Base-by-base conservation (phyloP, 1,140 invertebrate genomes). In the Ostrea edulis region DNA sequence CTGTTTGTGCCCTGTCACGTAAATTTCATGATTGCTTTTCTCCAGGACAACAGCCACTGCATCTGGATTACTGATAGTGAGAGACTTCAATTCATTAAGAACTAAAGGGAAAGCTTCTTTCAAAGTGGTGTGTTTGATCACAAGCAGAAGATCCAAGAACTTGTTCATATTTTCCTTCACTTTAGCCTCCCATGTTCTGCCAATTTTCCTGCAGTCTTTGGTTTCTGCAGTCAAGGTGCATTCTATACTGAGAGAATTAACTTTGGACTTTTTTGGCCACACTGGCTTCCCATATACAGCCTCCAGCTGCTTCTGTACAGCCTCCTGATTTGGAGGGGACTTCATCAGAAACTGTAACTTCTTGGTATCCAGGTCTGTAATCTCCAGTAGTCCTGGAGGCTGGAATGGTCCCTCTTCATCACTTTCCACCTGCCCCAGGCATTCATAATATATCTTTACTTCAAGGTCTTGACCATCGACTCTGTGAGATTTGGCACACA, bases 401-500 rank as follows among this genome's bases (percentile, higher is more conserved):
- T 83, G 85, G 35, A 88, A 86, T 53, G 85, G 71, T 0, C 84
- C 71, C n/a, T 86, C 77, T 8, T 82, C 77, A 83, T 83, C 84
- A 20, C 87, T 85, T 35, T 84, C 87, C 12, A 85, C 84, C 29
- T 71, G 68, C 20, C 91, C 91, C 12, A 92, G 68, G 54, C 90
- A 91, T 68, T 88, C 88, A 84, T 90, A 77, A 62, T 92, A 92
- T 8, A 89, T 85, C 62, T 88, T 82, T 17, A 91, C 90, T 12
- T 84, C 52, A 17, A 92, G 82, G 17, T 35, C 7, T 0, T 44
- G 44, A 8, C 85, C 88, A 84, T 90, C 89, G 14, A 92, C 44
- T 82, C 62, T 88, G 62, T 92, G 91, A 12, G 22, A 3, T 35
- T 86, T 88, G 9, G 22, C 54, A 14, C 44, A 35, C 58, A 85